Evolutionary conservation across 2,888 invertebrate genomes (phyloP).

Genomic region (Anoncus sp.): DNA sequence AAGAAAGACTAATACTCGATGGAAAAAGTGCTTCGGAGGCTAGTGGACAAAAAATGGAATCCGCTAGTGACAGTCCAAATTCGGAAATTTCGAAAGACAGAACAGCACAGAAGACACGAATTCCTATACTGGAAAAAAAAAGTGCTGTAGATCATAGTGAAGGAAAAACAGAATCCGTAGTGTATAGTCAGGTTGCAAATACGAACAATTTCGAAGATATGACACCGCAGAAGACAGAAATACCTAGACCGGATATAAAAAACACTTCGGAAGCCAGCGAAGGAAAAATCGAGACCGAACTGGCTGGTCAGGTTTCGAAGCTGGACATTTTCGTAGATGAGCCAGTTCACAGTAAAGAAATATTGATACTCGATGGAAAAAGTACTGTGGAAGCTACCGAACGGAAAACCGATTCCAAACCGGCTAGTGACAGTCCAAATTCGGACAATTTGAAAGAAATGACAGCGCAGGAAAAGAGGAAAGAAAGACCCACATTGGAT

Average conservation of each 20-base stretch:
- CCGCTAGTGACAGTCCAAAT: background rate
- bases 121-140: background rate
- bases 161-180: background rate
- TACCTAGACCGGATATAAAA: background rate
- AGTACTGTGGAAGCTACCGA: background rate
- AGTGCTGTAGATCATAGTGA: background rate
- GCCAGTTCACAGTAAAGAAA: background rate
- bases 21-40: background rate
- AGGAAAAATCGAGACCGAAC: slow-evolving; percentile 15
- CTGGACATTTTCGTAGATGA: background rate
- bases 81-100: slow-evolving; percentile 1
- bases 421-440: background rate
- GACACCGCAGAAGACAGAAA: background rate
- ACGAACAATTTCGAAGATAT: background rate
- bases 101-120: slow-evolving; percentile 3
- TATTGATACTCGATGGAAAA: background rate
- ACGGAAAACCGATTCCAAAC: background rate
- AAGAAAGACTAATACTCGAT: background rate
- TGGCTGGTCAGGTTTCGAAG: background rate
- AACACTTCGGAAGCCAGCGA: background rate
- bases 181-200: background rate
- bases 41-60: background rate
- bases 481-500: background rate
- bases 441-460: background rate
- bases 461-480: background rate